phyloP scores from a whole-genome alignment of 2,888 invertebrate genomes.

The Hirtodrosophila duncani region DNA sequence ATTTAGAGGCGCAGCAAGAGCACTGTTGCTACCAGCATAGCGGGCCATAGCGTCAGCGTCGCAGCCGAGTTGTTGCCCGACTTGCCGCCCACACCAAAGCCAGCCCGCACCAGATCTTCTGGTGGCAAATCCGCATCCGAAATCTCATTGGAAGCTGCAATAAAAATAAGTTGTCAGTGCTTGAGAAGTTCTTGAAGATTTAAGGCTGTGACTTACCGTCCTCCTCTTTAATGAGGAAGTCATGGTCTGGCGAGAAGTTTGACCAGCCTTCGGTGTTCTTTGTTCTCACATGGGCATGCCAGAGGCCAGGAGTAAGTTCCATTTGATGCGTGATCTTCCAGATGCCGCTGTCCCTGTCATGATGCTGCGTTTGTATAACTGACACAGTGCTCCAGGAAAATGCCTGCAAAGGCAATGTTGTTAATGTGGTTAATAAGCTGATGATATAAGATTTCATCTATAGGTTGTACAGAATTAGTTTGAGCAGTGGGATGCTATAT shows the following conservation, averaged over 20 bases:
- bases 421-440: not conserved
- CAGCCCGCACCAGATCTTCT: conserved; percentile 59
- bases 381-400: conserved; percentile 73
- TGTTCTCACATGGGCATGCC: conserved; percentile 75
- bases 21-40: conserved; percentile 15
- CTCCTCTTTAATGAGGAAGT: conserved; percentile 55
- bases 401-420: conserved; percentile 44
- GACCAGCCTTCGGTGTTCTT: conserved; percentile 76
- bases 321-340: conserved; percentile 77
- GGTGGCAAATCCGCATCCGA: conserved; percentile 50
- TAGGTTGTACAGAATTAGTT: too few relatives aligned
- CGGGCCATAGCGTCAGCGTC: not conserved
- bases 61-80: conserved; percentile 12
- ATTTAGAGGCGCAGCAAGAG: conserved; percentile 43
- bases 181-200: not conserved
- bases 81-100: conserved; percentile 44
- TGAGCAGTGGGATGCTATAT: too few relatives aligned
- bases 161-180: not conserved
- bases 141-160: conserved; percentile 20
- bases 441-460: not conserved
- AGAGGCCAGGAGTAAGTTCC: conserved; percentile 69
- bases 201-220: conserved; percentile 37
- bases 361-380: conserved; percentile 69
- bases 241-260: conserved; percentile 69
- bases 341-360: conserved; percentile 63